Evolutionary conservation across 92 coral and sea anemone genomes (phyloP).

Genomic region (Parazoanthus swiftii): DNA sequence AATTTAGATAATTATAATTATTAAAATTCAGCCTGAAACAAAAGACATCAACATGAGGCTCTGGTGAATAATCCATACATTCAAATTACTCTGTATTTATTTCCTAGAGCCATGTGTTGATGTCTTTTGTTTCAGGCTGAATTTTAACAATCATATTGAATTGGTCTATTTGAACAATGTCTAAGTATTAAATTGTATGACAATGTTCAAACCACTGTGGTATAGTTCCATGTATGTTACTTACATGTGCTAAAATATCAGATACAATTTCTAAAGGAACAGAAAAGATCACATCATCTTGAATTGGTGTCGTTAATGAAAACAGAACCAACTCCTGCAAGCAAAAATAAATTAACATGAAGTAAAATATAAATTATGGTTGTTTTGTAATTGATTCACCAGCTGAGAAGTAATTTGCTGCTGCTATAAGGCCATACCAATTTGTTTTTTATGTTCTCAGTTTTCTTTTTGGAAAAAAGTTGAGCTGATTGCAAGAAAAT

Average conservation of each 20-base stretch:
- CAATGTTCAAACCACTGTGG: background rate
- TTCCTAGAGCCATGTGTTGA: too few species aligned
- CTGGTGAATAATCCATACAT: too few species aligned
- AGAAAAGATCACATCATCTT: slow-evolving; percentile 97
- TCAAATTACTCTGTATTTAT: too few species aligned
- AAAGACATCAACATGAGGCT: too few species aligned
- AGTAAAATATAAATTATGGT: background rate
- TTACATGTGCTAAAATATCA: slow-evolving; percentile 92
- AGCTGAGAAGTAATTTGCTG: background rate
- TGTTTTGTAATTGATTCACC: background rate
- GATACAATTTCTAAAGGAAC: slow-evolving; percentile 98
- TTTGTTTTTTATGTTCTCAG: too few species aligned
- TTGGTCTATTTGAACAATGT: too few species aligned
- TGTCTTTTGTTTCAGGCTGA: too few species aligned
- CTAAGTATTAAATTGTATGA: background rate
- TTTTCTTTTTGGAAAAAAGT: too few species aligned
- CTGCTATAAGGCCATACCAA: background rate
- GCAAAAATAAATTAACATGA: background rate
- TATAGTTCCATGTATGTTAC: slow-evolving; percentile 20
- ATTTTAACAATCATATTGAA: too few species aligned
- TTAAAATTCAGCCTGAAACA: too few species aligned
- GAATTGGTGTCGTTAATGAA: slow-evolving; percentile 95
- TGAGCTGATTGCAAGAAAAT: too few species aligned
- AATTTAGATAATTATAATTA: too few species aligned
- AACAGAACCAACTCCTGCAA: slow-evolving; percentile 93